A percentile compares a stretch with the other conserved stretches of the same genome.
phyloP scores from a whole-genome alignment of 2,113 vertebrate genomes.

The Mormoops blainvillei region DNA sequence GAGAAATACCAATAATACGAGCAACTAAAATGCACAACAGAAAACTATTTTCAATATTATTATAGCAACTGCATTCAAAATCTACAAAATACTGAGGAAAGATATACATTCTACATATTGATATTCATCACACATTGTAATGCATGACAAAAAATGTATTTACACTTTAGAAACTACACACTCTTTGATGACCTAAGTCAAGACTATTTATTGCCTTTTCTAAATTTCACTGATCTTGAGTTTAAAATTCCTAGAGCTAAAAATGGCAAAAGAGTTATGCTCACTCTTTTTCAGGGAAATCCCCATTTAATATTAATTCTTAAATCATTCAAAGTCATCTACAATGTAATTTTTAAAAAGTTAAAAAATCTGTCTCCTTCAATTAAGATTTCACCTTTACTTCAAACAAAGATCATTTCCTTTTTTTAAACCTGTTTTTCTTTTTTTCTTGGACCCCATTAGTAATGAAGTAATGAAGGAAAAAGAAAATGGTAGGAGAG shows the following conservation, averaged over 20 bases:
- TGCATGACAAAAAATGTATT: neutral
- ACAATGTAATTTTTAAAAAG: neutral
- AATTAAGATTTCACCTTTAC: neutral
- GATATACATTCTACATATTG: neutral
- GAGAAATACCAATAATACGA: neutral
- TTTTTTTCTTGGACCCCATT: constrained; percentile 48
- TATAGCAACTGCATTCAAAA: neutral
- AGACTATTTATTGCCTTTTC: neutral
- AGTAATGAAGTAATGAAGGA: neutral
- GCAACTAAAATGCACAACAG: neutral
- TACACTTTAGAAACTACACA: neutral
- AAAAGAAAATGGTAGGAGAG: constrained; percentile 35
- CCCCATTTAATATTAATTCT: neutral
- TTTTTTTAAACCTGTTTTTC: constrained; percentile 53
- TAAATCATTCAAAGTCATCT: neutral
- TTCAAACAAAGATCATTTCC: constrained; percentile 35
- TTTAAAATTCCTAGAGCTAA: constrained; percentile 31
- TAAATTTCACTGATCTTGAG: neutral
- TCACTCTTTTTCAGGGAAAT: neutral
- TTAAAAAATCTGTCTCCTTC: neutral
- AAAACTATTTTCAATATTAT: neutral
- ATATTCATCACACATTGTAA: neutral
- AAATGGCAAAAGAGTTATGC: neutral
- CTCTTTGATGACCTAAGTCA: neutral
- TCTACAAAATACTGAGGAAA: neutral